A percentile compares a stretch with the other conserved stretches of the same genome.
Evolutionary conservation across 2,888 invertebrate species (phyloP).

Genomic region (Pseudolycoriella hygida): DNA sequence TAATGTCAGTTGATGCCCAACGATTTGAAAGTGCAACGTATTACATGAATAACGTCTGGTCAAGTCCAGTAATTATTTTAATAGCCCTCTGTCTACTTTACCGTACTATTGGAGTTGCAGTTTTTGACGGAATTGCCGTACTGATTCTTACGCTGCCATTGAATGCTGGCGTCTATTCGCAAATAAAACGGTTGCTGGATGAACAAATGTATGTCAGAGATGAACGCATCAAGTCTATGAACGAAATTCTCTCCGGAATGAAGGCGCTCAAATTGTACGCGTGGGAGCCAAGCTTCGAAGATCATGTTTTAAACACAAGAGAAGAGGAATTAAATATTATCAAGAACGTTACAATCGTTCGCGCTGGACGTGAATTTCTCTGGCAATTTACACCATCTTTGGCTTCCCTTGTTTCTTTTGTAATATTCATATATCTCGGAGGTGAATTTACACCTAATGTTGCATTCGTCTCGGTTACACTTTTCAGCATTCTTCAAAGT

Average conservation of each 20-base stretch:
- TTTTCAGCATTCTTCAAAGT: slow-evolving; percentile 37
- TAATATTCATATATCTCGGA: slow-evolving; percentile 25
- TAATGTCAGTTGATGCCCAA: slow-evolving; percentile 21
- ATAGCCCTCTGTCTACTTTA: slow-evolving; percentile 21
- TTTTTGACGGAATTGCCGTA: slow-evolving; percentile 35
- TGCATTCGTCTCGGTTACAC: slow-evolving; percentile 38
- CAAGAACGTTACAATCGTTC: slow-evolving; percentile 35
- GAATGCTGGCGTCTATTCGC: slow-evolving; percentile 24
- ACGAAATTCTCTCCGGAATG: too few relatives aligned
- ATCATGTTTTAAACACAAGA: slow-evolving; percentile 35
- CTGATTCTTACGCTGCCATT: slow-evolving; percentile 34
- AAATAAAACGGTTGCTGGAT: slow-evolving; percentile 18
- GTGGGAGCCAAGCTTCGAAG: slow-evolving; percentile 37
- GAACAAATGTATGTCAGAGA: slow-evolving; percentile 33
- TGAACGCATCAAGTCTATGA: slow-evolving; percentile 29
- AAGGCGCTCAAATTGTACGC: too few relatives aligned
- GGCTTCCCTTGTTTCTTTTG: slow-evolving; percentile 25
- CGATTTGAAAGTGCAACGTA: slow-evolving; percentile 14
- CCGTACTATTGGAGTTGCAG: slow-evolving; percentile 18
- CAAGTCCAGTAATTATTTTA: slow-evolving; percentile 26
- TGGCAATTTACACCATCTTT: slow-evolving; percentile 44
- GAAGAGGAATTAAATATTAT: slow-evolving; percentile 36
- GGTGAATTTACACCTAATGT: too few relatives aligned
- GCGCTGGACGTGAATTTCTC: slow-evolving; percentile 34
- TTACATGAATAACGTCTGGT: slow-evolving; percentile 17